phyloP scores from a whole-genome alignment of 2,113 vertebrate species.

The Oryctolagus cuniculus region mOryCun1.1 NC_091436.1:146897501-146898000 shows the following conservation, averaged over 20 bases:
- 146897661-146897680: background rate
- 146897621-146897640: slow-evolving; percentile 15
- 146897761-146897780: background rate
- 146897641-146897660: background rate
- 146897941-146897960: slow-evolving; percentile 51
- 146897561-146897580: background rate
- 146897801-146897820: slow-evolving; percentile 1
- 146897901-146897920: background rate
- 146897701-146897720: slow-evolving; percentile 10
- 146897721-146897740: background rate
- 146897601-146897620: background rate
- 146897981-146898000: background rate
- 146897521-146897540: background rate
- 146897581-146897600: background rate
- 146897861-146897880: background rate
- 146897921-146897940: slow-evolving; percentile 45
- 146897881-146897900: slow-evolving; percentile 18
- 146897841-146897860: background rate
- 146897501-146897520: background rate
- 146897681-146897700: background rate
- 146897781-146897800: slow-evolving; percentile 47
- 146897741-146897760: background rate
- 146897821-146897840: slow-evolving; percentile 28
- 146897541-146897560: background rate
- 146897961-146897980: slow-evolving; percentile 44